Evolutionary conservation across 2,888 invertebrate species (phyloP).

Genomic region (Tenthredo livida): DNA sequence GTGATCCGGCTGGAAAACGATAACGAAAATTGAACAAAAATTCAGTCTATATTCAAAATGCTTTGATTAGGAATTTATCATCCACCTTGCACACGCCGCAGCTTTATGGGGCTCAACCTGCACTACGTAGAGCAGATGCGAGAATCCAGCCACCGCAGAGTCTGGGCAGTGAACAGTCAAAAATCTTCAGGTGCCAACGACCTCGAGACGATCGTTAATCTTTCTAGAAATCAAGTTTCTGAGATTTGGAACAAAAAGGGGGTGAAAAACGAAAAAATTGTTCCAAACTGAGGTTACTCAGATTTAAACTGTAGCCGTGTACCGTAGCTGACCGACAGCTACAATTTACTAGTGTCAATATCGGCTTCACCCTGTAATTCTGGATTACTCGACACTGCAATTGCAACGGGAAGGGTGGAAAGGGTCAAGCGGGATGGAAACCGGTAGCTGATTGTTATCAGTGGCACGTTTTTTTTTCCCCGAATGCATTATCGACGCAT

Average conservation of each 20-base stretch:
- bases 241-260: neutral
- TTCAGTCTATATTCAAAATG: neutral
- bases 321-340: conserved; percentile 20
- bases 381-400: conserved; percentile 44
- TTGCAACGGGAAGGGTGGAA: neutral
- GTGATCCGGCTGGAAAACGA: neutral
- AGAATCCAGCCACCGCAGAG: neutral
- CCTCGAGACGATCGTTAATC: neutral
- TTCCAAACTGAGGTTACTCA: neutral
- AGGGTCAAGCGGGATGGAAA: neutral
- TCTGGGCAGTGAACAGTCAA: neutral
- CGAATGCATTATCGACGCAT: neutral
- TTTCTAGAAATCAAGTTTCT: neutral
- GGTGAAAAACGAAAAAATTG: neutral
- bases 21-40: neutral
- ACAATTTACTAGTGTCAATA: conserved; percentile 44
- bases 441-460: neutral
- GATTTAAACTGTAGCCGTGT: neutral
- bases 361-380: conserved; percentile 47
- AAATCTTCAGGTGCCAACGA: neutral
- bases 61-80: neutral
- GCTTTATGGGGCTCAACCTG: conserved; percentile 17
- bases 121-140: neutral
- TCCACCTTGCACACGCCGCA: neutral
- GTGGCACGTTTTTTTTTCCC: neutral